phyloP scores from a whole-genome alignment of 1,140 invertebrate genomes.

The Thaumatotibia leucotreta region DNA sequence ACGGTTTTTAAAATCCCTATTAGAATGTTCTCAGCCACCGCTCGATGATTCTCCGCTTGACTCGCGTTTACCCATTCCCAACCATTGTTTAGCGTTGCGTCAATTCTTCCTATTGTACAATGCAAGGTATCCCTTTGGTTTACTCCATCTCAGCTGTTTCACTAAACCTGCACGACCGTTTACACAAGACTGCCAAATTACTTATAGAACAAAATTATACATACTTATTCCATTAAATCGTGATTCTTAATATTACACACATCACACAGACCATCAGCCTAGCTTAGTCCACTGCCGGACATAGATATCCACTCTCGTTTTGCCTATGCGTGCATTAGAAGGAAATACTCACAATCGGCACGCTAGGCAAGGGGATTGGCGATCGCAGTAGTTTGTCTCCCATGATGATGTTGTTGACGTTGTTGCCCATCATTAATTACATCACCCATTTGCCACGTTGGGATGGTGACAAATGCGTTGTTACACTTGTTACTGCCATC shows the following conservation, averaged over 20 bases:
- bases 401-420: too few species aligned
- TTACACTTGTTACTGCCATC: too few species aligned
- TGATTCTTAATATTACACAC: neutral
- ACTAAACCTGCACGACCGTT: neutral
- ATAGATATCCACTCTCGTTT: too few species aligned
- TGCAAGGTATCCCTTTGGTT: conserved; percentile 4
- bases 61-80: neutral
- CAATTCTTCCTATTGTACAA: conserved; percentile 11
- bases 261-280: too few species aligned
- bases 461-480: too few species aligned
- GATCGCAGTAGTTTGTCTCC: too few species aligned
- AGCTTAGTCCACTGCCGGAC: too few species aligned
- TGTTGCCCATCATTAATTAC: too few species aligned
- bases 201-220: neutral
- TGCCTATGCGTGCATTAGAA: too few species aligned
- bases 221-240: neutral
- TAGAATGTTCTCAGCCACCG: neutral
- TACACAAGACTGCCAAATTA: neutral
- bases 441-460: too few species aligned
- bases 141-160: conserved; percentile 8
- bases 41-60: neutral
- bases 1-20: conserved; percentile 2
- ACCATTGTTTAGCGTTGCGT: conserved; percentile 10
- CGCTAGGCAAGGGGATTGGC: too few species aligned
- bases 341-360: too few species aligned